Conservation (phyloP, 2,113 vertebrate genomes). For the Erinaceus europaeus region DNA sequence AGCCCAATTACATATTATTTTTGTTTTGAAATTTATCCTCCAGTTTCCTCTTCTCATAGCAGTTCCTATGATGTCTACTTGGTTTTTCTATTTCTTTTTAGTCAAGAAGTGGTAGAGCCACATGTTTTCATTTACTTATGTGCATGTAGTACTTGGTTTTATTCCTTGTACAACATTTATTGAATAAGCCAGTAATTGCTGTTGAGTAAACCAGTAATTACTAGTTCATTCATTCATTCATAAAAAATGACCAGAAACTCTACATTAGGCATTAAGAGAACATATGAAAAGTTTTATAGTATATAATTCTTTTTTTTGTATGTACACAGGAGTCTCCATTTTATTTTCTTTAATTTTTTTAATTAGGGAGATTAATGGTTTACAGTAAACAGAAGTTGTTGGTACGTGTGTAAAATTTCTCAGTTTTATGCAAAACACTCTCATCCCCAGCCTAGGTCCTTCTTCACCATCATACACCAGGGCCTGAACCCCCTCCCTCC, state of each 20-base stretch:
- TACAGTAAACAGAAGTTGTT: too few relatives aligned
- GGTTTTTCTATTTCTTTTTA: constrained; percentile 13
- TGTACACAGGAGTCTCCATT: too few relatives aligned
- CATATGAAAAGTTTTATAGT: background rate
- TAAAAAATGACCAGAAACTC: background rate
- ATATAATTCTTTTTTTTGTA: too few relatives aligned
- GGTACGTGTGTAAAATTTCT: too few relatives aligned
- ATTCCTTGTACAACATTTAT: background rate
- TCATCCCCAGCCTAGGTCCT: too few relatives aligned
- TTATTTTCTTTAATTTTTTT: too few relatives aligned
- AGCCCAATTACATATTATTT: too few relatives aligned
- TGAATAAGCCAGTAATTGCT: constrained; percentile 1
- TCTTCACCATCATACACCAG: too few relatives aligned
- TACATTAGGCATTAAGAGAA: constrained; percentile 12
- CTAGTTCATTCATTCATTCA: background rate
- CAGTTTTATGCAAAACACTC: too few relatives aligned
- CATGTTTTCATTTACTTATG: background rate
- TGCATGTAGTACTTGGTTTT: background rate
- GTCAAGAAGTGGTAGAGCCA: background rate
- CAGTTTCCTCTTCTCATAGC: background rate
- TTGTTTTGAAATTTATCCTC: too few relatives aligned
- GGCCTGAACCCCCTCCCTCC: too few relatives aligned
- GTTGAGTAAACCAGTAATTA: background rate
- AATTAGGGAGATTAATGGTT: too few relatives aligned
- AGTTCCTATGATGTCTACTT: background rate